Evolutionary conservation across 2,888 invertebrate species (phyloP), one percentile per base, ranked within the genome.

Genomic region (Apomyelois bistriatella): DNA sequence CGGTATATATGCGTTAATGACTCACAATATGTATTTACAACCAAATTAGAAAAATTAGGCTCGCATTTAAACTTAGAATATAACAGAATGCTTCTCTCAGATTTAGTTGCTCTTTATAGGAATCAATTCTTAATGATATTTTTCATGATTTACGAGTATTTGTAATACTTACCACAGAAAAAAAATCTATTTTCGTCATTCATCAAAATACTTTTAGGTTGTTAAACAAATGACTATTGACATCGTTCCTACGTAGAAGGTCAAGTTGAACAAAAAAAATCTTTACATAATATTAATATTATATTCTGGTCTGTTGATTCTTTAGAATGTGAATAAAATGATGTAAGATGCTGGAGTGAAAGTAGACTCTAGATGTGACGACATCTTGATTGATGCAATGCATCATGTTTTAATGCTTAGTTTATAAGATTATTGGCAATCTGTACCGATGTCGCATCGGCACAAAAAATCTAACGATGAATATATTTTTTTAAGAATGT

Each of bases 361-460:
- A 49, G 48, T 38, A 22, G 13, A 7, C 28, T 12, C 15, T 22
- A 38, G 48, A 17, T 37, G 36, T 48, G 48, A n/a, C 48, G 38
- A 22, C 28, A 49, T 49, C 37, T 37, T 38, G 28, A 38, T 49
- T 49, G 37, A 22, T 38, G 48, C 48, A 48, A 48, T n/a, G 36
- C 22, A 35, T 43, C 22, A 22, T 30, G 13, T 12, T 32, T 30
- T 46, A 15, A 16, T 16, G 8, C 13, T 13, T 40, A 6, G 16
- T 7, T 4, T 5, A 40, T 16, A 40, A 16, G 2, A 40, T 1
- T 16, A 8, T 22, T 22, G 22, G 22, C 22, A 22, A 22, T 22
- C 2, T 22, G 2, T 22, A 22, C 5, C 22, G 22, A 22, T 5
- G 2, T 22, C n/a, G n/a, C n/a, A n/a, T n/a, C n/a, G n/a, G n/a